A percentile compares a stretch with the other conserved stretches of the same genome.
Conservation (phyloP, 2,113 vertebrate species). For the Cinclus cinclus region DNA sequence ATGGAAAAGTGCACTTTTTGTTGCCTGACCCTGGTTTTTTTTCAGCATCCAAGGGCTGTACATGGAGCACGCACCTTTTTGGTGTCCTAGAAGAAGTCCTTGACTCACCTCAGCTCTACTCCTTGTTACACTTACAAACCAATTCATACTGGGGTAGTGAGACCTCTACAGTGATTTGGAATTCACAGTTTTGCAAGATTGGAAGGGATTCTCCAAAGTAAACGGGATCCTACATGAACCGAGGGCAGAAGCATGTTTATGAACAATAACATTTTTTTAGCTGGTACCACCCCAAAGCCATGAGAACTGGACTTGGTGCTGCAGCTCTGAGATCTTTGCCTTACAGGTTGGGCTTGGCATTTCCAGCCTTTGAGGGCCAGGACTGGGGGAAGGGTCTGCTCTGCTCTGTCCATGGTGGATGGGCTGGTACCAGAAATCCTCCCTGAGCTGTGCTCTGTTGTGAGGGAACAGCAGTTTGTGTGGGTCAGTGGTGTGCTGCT, state of each 20-base stretch:
- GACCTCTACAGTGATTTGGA: neutral
- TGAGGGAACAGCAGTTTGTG: neutral
- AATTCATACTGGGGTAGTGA: neutral
- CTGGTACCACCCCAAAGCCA: neutral
- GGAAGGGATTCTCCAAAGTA: neutral
- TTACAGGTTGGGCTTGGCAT: too few species aligned
- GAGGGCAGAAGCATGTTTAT: neutral
- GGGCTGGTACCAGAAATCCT: neutral
- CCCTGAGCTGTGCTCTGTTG: too few species aligned
- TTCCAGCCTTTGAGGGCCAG: neutral
- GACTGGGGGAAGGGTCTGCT: neutral
- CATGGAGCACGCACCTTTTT: neutral
- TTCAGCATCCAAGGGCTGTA: neutral
- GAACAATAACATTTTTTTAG: neutral
- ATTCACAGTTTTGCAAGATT: neutral
- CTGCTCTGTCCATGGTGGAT: fast-evolving
- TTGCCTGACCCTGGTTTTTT: neutral
- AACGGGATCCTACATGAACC: neutral
- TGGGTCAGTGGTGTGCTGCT: neutral
- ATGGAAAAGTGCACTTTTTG: neutral
- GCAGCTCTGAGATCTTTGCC: neutral
- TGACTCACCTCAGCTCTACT: neutral
- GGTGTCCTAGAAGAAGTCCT: neutral
- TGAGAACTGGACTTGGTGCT: neutral
- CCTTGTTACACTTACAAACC: fast-evolving